Percentiles rank a stretch among this genome's conserved stretches.
phyloP scores from a whole-genome alignment of 1,140 invertebrate species.

The Aplysia californica region DNA sequence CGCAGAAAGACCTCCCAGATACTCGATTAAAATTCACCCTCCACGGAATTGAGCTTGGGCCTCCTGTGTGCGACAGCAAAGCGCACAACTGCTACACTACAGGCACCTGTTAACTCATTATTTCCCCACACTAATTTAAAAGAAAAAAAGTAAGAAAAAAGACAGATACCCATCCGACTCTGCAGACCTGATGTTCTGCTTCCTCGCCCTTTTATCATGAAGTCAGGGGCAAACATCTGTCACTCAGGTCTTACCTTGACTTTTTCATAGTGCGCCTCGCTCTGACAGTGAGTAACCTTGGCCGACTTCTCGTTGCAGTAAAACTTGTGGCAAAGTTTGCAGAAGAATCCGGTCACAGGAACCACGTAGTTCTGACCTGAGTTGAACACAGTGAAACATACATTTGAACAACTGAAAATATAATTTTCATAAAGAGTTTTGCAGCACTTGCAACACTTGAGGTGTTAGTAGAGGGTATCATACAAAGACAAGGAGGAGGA shows the following conservation, averaged over 20 bases:
- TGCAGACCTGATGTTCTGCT: too few species aligned
- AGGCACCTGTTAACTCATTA: background rate
- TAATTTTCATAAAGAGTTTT: background rate
- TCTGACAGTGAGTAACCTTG: constrained; percentile 57
- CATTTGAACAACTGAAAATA: background rate
- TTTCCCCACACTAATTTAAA: background rate
- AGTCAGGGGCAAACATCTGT: background rate
- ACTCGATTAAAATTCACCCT: too few species aligned
- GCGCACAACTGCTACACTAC: background rate
- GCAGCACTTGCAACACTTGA: too few species aligned
- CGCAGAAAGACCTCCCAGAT: too few species aligned
- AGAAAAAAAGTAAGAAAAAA: too few species aligned
- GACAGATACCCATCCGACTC: too few species aligned
- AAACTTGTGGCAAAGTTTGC: constrained; percentile 65
- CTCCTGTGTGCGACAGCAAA: too few species aligned
- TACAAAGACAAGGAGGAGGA: too few species aligned
- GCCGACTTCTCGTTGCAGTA: constrained; percentile 63
- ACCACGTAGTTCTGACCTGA: constrained; percentile 57
- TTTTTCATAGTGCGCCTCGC: constrained; percentile 58
- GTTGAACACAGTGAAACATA: constrained; percentile 10
- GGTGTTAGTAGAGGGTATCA: too few species aligned
- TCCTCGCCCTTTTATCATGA: background rate
- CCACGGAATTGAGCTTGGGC: too few species aligned
- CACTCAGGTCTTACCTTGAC: constrained; percentile 42
- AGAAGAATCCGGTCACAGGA: constrained; percentile 64